A percentile compares a stretch with the other conserved stretches of the same genome.
phyloP scores from a whole-genome alignment of 2,888 invertebrate species.

The Drosophila pegasa region DNA sequence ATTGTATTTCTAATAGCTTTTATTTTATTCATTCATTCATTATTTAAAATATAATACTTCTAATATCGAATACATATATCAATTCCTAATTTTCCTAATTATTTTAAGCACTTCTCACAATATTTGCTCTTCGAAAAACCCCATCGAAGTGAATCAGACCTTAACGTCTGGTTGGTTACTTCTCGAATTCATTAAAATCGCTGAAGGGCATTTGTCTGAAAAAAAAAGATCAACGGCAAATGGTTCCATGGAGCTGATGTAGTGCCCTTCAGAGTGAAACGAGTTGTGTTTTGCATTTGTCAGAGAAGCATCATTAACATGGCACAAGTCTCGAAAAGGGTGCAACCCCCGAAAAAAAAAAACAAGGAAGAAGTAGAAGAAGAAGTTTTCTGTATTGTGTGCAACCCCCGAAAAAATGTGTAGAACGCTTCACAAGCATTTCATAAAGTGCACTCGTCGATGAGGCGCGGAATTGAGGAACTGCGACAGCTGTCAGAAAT shows the following conservation, averaged over 20 bases:
- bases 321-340: conserved; percentile 44
- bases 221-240: conserved; percentile 56
- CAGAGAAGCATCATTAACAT: conserved; percentile 74
- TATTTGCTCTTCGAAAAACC: not conserved
- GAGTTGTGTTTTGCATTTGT: conserved; percentile 58
- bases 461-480: conserved; percentile 51
- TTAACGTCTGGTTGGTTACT: not conserved
- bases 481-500: conserved; percentile 70
- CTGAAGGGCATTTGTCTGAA: conserved; percentile 27
- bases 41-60: not conserved
- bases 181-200: conserved; percentile 30
- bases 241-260: conserved; percentile 35
- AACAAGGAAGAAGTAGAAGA: not conserved
- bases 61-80: not conserved
- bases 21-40: too few species aligned
- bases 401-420: conserved; percentile 53
- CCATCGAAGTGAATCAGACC: not conserved
- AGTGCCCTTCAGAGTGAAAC: conserved; percentile 58
- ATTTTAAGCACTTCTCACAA: not conserved
- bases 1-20: too few species aligned
- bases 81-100: not conserved
- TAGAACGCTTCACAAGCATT: conserved; percentile 31
- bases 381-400: conserved; percentile 29
- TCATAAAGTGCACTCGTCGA: conserved; percentile 67
- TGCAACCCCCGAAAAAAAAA: conserved; percentile 49